Conservation (phyloP, 2,888 invertebrate genomes). For the Ochropleura leucogaster region DNA sequence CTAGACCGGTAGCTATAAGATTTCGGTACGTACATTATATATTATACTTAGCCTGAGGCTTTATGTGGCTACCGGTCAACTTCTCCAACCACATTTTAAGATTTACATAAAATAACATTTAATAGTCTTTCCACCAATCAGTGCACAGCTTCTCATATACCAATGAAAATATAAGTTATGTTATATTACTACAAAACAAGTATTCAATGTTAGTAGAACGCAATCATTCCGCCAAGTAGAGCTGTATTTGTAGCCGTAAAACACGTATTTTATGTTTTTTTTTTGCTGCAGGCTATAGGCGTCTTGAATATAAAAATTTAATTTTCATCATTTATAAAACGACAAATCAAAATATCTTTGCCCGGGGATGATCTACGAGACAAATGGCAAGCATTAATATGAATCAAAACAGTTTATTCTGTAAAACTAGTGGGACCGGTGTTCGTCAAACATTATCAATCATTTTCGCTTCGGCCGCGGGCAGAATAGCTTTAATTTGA, state of each 20-base stretch:
- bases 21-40: conserved; percentile 49
- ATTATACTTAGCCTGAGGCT: conserved; percentile 62
- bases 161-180: conserved; percentile 15
- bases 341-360: conserved; percentile 60
- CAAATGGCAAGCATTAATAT: conserved; percentile 85
- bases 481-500: conserved; percentile 89
- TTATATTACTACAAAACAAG: conserved; percentile 19
- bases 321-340: conserved; percentile 56
- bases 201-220: conserved; percentile 11
- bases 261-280: conserved; percentile 21
- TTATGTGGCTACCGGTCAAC: conserved; percentile 57
- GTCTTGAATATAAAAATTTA: conserved; percentile 21
- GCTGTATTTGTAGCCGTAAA: conserved; percentile 14
- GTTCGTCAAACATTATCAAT: conserved; percentile 89
- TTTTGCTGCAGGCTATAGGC: conserved; percentile 3
- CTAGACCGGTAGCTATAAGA: conserved; percentile 58
- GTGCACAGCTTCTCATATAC: conserved; percentile 24
- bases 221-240: conserved; percentile 2
- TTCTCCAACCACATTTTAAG: conserved; percentile 38
- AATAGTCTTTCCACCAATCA: conserved; percentile 48
- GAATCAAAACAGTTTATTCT: conserved; percentile 90
- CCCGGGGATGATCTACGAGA: conserved; percentile 71
- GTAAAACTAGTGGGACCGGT: conserved; percentile 86
- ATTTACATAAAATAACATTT: conserved; percentile 57
- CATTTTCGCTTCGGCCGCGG: conserved; percentile 80